Evolutionary conservation across 2,797 vertebrate genomes (phyloP), one percentile per base, ranked within the genome.

Genomic region (Denticeps clupeoides): DNA sequence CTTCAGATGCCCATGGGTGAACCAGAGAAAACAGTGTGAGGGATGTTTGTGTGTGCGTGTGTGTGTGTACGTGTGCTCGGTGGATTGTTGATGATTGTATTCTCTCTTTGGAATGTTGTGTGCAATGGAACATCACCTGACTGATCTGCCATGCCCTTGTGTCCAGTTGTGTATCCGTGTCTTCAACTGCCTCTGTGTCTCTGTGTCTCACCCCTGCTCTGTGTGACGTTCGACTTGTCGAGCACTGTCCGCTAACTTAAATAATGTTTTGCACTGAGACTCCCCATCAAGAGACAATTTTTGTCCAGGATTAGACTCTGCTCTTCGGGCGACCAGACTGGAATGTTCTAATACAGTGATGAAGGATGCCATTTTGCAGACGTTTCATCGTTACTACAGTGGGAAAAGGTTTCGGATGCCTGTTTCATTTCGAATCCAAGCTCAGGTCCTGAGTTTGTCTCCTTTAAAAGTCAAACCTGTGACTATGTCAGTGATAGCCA

Each of bases 371-470:
- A 16, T 16, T 35, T 21, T 35, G 11, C 9, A 7, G 16, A 18
- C 15, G 13, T 15, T 5, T 18, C 13, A 11, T 35, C 19, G 18
- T n/a, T 21, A 2, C 2, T 38, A 18, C 16, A 4, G 18, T 38
- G 35, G 35, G 15, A 3, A 15, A 18, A 9, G 32, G 16, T 3
- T 9, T 13, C 15, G 16, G 2, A 13, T 21, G 35, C 19, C 9
- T 38, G 24, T 24, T 25, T n/a, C n/a, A n/a, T n/a, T n/a, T n/a
- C n/a, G n/a, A 12, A 29, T 32, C 16, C 18, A 19, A 38, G 18
- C 64, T 66, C 60, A 66, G 64, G 60, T 58, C 25, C 60, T 60
- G 53, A 49, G 50, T 55, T 66, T 52, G 60, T 54, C 64, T 63
- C 60, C 63, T 66, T 60, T 33, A 56, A 63, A 60, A 10, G 44